Percentiles rank a stretch among this genome's conserved stretches.
Conservation (phyloP, 1,140 invertebrate species). For the Lerema accius region DNA sequence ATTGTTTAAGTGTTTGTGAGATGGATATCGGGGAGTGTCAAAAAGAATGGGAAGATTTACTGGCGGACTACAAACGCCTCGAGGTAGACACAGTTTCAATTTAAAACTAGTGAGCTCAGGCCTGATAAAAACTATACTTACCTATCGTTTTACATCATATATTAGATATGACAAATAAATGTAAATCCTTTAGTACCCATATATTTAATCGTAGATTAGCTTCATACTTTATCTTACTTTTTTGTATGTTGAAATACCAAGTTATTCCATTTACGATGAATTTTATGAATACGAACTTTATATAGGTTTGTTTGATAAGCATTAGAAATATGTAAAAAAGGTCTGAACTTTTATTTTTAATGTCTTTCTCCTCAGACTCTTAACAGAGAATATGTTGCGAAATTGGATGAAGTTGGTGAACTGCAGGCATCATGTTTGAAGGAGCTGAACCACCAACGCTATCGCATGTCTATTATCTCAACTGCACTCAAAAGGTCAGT, state of each 20-base stretch:
- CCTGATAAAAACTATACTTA: neutral
- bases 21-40: conserved; percentile 85
- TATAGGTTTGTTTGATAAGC: too few species aligned
- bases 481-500: conserved; percentile 90
- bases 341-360: neutral
- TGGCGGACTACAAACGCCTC: conserved; percentile 89
- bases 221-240: too few species aligned
- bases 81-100: conserved; percentile 83
- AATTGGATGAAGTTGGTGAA: conserved; percentile 92
- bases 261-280: too few species aligned
- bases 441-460: conserved; percentile 94
- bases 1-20: conserved; percentile 34
- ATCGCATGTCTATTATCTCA: conserved; percentile 92
- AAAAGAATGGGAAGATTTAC: conserved; percentile 91
- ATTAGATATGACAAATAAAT: neutral
- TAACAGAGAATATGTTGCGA: conserved; percentile 92
- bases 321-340: too few species aligned
- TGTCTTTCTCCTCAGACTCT: conserved; percentile 83
- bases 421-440: conserved; percentile 94
- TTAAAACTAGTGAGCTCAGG: neutral
- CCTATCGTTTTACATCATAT: neutral
- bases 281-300: too few species aligned
- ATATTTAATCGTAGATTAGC: too few species aligned
- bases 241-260: too few species aligned
- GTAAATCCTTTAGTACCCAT: neutral